Percentiles rank a stretch among this genome's conserved stretches.
phyloP scores from a whole-genome alignment of 2,797 vertebrate species.

The Cuniculus paca region DNA sequence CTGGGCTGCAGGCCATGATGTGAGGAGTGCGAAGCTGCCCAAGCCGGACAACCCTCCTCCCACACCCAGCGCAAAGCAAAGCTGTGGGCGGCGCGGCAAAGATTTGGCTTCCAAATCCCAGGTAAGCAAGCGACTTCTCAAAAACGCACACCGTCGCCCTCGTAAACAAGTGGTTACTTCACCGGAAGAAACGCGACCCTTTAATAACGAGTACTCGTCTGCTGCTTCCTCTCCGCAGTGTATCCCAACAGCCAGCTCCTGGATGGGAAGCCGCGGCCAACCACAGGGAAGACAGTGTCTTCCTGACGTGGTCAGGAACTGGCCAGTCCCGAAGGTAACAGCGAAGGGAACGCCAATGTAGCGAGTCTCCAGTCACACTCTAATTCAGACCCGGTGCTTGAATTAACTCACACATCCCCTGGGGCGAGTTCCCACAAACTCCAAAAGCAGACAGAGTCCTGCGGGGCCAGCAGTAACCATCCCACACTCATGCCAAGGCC shows the following conservation, averaged over 20 bases:
- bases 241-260: neutral
- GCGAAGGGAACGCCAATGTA: neutral
- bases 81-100: neutral
- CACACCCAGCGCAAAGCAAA: neutral
- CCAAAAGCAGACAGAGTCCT: neutral
- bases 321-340: neutral
- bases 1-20: neutral
- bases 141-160: neutral
- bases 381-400: conserved; percentile 16
- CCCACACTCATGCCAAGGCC: conserved; percentile 35
- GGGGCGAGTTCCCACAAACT: conserved; percentile 55
- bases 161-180: neutral
- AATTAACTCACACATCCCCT: neutral
- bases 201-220: neutral
- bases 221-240: neutral
- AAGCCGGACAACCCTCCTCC: neutral
- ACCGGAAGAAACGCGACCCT: neutral
- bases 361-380: neutral
- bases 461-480: neutral
- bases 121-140: neutral
- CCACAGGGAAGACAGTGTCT: neutral
- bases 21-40: neutral
- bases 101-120: neutral
- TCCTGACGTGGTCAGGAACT: neutral
- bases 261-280: neutral